These are phyloP conservation scores for Neocloeon triangulifer DNA, from an alignment of 1,140 invertebrate genomes.

Conservation along the genomic window DNA sequence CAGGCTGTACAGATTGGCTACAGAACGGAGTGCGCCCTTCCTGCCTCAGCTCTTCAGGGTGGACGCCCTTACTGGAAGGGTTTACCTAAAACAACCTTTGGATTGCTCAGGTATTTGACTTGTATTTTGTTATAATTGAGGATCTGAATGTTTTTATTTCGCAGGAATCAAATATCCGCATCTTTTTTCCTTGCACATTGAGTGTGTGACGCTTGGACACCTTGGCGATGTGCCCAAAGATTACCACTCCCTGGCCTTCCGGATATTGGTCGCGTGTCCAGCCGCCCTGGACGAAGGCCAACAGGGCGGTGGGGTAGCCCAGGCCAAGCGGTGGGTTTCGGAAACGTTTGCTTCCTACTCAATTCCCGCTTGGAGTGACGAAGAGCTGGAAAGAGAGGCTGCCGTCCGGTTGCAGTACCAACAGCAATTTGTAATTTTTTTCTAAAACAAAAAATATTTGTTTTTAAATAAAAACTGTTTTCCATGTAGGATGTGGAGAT, in stretches of 20 bases:
- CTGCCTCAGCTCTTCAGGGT: constrained; percentile 53
- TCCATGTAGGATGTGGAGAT: not conserved
- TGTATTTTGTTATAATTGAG: no score
- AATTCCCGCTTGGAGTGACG: constrained; percentile 32
- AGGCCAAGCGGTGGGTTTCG: constrained; percentile 59
- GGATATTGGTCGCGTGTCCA: constrained; percentile 47
- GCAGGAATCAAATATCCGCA: constrained; percentile 60
- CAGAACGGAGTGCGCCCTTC: constrained; percentile 54
- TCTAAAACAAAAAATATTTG: not conserved
- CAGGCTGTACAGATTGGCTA: constrained; percentile 47
- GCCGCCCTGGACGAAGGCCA: constrained; percentile 4
- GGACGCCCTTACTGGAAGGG: constrained; percentile 43
- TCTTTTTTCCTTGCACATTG: constrained; percentile 64
- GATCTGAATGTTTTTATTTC: constrained; percentile 47
- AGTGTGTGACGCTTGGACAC: constrained; percentile 48
- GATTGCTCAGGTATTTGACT: constrained; percentile 55
- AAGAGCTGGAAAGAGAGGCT: not conserved
- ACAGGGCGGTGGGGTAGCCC: constrained; percentile 26
- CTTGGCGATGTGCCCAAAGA: constrained; percentile 31
- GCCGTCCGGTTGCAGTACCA: not conserved
- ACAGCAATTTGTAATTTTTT: not conserved
- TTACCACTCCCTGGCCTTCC: constrained; percentile 57
- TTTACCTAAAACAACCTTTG: constrained; percentile 43
- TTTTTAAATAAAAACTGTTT: not conserved
- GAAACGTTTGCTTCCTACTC: constrained; percentile 63